Evolutionary conservation across 2,113 vertebrate species (phyloP).

Genomic region (Pedetes capensis): DNA sequence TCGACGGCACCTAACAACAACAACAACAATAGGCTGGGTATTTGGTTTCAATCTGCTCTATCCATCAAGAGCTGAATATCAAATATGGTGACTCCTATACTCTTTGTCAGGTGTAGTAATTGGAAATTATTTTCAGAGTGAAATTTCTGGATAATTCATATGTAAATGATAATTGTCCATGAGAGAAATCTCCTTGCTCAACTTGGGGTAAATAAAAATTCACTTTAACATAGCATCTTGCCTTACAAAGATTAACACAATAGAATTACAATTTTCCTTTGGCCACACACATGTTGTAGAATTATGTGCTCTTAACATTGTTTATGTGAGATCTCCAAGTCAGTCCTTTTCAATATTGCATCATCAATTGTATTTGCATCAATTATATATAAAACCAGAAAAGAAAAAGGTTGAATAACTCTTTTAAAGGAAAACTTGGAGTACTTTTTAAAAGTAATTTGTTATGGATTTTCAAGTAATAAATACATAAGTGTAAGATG

Average conservation of each 20-base stretch:
- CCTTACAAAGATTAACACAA: neutral
- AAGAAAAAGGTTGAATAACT: neutral
- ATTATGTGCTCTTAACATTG: neutral
- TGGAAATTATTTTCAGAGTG: neutral
- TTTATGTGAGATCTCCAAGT: neutral
- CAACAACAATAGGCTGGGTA: neutral
- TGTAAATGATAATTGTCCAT: neutral
- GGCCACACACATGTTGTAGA: neutral
- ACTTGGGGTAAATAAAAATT: neutral
- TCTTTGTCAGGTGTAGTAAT: neutral
- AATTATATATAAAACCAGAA: neutral
- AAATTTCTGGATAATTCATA: neutral
- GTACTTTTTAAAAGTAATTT: neutral
- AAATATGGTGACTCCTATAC: neutral
- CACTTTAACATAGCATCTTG: neutral
- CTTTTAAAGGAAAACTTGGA: neutral
- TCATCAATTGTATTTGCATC: neutral
- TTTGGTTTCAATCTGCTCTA: neutral
- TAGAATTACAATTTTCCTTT: slow-evolving; percentile 19
- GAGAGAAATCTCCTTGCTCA: neutral
- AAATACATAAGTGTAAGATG: neutral
- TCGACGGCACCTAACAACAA: no score
- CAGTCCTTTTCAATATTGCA: neutral
- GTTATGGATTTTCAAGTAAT: neutral
- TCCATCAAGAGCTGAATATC: neutral